Evolutionary conservation across 1,140 invertebrate genomes (phyloP).

Genomic region (Caenorhabditis latens): DNA sequence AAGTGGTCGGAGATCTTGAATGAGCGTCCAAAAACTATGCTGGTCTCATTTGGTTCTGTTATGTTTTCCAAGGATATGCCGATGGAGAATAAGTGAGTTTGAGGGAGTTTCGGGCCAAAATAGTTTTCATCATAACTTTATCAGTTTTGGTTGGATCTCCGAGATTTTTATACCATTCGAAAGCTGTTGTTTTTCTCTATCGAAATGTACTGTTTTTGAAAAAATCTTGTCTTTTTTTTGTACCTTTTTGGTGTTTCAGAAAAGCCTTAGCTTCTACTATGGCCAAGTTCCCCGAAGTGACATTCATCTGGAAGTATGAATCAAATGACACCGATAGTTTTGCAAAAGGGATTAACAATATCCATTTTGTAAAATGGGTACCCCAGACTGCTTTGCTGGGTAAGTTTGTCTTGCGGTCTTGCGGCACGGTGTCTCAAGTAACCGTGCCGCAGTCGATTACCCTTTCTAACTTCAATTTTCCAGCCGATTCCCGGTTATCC

Average conservation of each 20-base stretch:
- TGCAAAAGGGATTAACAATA: slow-evolving; percentile 50
- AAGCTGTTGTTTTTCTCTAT: no score
- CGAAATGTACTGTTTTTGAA: no score
- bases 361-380: slow-evolving; percentile 62
- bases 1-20: slow-evolving; percentile 57
- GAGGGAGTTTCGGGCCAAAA: no score
- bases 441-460: neutral
- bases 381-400: slow-evolving; percentile 63
- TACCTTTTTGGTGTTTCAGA: no score
- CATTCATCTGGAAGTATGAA: slow-evolving; percentile 69
- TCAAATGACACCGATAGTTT: slow-evolving; percentile 28
- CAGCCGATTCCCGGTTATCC: slow-evolving; percentile 66
- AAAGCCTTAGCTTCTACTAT: neutral
- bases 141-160: no score
- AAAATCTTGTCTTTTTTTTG: no score
- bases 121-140: no score
- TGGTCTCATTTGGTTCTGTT: slow-evolving; percentile 66
- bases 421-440: no score
- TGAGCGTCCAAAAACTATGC: slow-evolving; percentile 35
- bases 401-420: neutral
- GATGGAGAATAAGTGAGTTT: neutral
- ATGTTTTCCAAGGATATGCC: slow-evolving; percentile 64
- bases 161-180: no score
- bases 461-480: neutral
- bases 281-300: slow-evolving; percentile 38